Percentiles rank a stretch among this genome's conserved stretches.
Evolutionary conservation across 2,888 invertebrate genomes (phyloP).

Genomic region (Acrobasis consociella): DNA sequence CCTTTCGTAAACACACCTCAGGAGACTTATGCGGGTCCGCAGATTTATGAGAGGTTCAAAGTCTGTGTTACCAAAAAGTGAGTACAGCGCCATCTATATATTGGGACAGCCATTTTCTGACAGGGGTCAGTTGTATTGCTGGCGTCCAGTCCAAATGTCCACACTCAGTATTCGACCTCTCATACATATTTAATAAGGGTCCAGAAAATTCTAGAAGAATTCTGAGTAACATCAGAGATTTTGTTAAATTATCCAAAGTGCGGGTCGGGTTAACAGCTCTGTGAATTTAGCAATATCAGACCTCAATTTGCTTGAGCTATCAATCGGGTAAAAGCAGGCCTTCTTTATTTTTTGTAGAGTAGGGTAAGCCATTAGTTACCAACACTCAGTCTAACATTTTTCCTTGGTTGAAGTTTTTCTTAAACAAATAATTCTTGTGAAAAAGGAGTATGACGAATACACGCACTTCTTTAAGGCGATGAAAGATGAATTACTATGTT

Average conservation of each 20-base stretch:
- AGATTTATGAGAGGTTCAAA: conserved; percentile 63
- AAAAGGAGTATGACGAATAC: not conserved
- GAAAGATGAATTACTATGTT: not conserved
- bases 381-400: not conserved
- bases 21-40: conserved; percentile 55
- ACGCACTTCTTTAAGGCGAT: not conserved
- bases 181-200: conserved; percentile 65
- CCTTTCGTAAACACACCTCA: conserved; percentile 51
- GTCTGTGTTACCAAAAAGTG: conserved; percentile 55
- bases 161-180: conserved; percentile 53
- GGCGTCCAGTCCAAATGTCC: conserved; percentile 46
- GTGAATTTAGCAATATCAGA: conserved; percentile 20
- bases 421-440: not conserved
- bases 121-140: conserved; percentile 64
- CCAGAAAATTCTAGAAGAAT: conserved; percentile 41
- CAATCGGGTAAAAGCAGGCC: conserved; percentile 11
- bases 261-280: conserved; percentile 3
- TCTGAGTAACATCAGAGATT: conserved; percentile 45
- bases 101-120: conserved; percentile 60
- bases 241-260: conserved; percentile 38
- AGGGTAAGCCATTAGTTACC: not conserved
- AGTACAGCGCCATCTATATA: conserved; percentile 60
- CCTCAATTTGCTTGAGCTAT: conserved; percentile 14
- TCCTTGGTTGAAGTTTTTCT: not conserved
- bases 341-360: conserved; percentile 5